Percentiles rank a stretch among this genome's conserved stretches.
These are phyloP conservation scores for Tipula unca DNA, from an alignment of 2,888 invertebrate genomes.

Conservation along the genomic window DNA sequence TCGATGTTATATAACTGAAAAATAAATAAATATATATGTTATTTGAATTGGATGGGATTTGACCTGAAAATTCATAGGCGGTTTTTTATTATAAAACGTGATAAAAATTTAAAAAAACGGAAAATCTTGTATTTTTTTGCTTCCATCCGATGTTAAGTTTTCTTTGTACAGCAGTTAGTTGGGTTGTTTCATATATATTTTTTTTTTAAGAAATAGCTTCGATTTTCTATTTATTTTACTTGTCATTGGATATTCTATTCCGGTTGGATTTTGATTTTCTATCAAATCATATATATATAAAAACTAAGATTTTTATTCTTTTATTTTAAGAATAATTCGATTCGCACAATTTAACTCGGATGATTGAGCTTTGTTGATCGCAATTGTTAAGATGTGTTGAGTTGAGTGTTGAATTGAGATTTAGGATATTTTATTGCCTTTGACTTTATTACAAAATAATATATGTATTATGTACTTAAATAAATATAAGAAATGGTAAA, in stretches of 20 bases:
- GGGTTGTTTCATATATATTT: background rate
- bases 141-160: background rate
- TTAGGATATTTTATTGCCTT: no score
- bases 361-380: no score
- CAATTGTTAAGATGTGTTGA: no score
- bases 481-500: no score
- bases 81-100: constrained; percentile 2
- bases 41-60: constrained; percentile 8
- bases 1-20: background rate
- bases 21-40: background rate
- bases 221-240: background rate
- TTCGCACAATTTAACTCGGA: background rate
- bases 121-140: background rate
- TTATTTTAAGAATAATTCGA: background rate
- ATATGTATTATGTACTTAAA: no score
- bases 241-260: background rate
- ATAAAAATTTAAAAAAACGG: background rate
- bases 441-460: no score
- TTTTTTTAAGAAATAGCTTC: background rate
- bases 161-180: background rate
- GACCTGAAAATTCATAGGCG: constrained; percentile 14
- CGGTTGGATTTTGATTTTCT: background rate
- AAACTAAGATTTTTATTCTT: background rate
- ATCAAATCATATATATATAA: background rate
- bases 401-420: no score